Percentiles rank a stretch among this genome's conserved stretches.
Evolutionary conservation across 2,888 invertebrate species (phyloP).

Genomic region (Ischnura elegans): DNA sequence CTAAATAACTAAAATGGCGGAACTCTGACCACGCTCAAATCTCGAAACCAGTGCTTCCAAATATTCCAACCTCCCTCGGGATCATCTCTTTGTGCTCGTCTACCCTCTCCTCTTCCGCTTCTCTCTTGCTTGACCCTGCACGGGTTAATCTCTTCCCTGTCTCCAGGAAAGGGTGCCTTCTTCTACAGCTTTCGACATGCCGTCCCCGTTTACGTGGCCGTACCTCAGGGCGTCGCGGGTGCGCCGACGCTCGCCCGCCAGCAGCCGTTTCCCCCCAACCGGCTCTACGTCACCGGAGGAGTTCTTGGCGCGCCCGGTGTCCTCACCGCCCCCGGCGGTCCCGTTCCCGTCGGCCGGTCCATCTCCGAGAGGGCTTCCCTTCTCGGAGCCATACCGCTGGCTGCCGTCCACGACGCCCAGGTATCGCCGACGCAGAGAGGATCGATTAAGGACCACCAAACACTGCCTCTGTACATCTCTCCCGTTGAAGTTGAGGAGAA

Average conservation of each 20-base stretch:
- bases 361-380: conserved; percentile 71
- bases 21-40: too few relatives aligned
- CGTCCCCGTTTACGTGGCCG: conserved; percentile 79
- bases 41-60: too few relatives aligned
- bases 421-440: conserved; percentile 73
- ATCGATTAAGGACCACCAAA: conserved; percentile 71
- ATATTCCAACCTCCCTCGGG: too few relatives aligned
- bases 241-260: conserved; percentile 73
- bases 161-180: conserved; percentile 79
- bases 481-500: conserved; percentile 65
- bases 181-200: conserved; percentile 87
- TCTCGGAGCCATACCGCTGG: conserved; percentile 74
- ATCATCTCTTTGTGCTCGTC: too few relatives aligned
- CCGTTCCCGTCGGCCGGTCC: not conserved
- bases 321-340: conserved; percentile 75
- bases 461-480: conserved; percentile 70
- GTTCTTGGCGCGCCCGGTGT: conserved; percentile 77
- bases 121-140: conserved; percentile 19
- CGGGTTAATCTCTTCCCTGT: conserved; percentile 58
- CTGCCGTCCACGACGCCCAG: conserved; percentile 76
- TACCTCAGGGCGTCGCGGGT: conserved; percentile 73
- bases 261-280: not conserved
- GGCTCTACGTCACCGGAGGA: conserved; percentile 73
- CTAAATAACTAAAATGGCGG: too few relatives aligned
- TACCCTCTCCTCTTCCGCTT: too few relatives aligned